Percentiles rank a stretch among this genome's conserved stretches.
phyloP scores from a whole-genome alignment of 2,888 invertebrate species.

The Leucoma salicis region DNA sequence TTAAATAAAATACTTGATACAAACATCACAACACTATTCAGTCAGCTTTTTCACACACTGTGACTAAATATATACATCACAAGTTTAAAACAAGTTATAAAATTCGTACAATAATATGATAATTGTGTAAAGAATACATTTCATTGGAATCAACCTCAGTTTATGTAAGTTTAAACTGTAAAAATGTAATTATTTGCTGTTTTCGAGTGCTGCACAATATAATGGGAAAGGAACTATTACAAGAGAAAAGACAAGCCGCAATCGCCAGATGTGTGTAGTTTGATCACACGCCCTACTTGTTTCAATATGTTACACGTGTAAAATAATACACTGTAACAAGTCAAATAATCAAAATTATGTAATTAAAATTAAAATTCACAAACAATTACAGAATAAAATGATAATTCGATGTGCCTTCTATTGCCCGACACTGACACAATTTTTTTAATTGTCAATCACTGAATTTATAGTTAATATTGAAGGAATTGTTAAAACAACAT shows the following conservation, averaged over 20 bases:
- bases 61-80: constrained; percentile 35
- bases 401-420: constrained; percentile 61
- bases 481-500: too few relatives aligned
- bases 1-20: constrained; percentile 50
- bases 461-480: too few relatives aligned
- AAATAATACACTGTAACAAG: constrained; percentile 18
- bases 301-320: constrained; percentile 15
- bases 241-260: constrained; percentile 10
- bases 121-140: constrained; percentile 1
- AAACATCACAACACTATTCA: constrained; percentile 69
- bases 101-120: constrained; percentile 1
- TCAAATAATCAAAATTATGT: constrained; percentile 28
- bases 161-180: constrained; percentile 1
- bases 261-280: constrained; percentile 62
- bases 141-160: constrained; percentile 8
- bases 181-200: not conserved
- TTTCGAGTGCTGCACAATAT: constrained; percentile 19
- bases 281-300: constrained; percentile 48
- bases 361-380: constrained; percentile 35
- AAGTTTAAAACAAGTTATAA: constrained; percentile 22
- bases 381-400: constrained; percentile 46
- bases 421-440: constrained; percentile 66
- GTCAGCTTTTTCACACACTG: constrained; percentile 33
- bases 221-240: constrained; percentile 47
- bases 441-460: constrained; percentile 44